Evolutionary conservation across 1,140 invertebrate species (phyloP).

Genomic region (Akabosia matsudoensis): DNA sequence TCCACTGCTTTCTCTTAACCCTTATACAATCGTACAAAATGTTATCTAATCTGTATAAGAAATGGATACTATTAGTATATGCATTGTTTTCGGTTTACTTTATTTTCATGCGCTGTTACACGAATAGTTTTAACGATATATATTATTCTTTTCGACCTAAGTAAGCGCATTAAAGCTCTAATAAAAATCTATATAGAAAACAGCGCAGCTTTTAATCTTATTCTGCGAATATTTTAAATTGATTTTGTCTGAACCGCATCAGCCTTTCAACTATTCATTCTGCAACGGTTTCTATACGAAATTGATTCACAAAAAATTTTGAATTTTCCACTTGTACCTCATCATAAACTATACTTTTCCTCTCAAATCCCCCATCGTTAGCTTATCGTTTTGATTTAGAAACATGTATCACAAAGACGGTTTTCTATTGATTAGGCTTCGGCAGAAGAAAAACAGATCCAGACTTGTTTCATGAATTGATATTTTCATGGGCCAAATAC

Average conservation of each 20-base stretch:
- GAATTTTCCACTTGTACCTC: too few species aligned
- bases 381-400: too few species aligned
- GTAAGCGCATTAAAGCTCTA: constrained; percentile 11
- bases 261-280: constrained; percentile 12
- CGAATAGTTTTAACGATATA: neutral
- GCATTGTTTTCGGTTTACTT: constrained; percentile 6
- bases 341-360: neutral
- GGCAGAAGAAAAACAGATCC: neutral
- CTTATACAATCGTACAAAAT: too few species aligned
- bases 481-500: neutral
- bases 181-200: neutral
- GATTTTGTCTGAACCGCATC: neutral
- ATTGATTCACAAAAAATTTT: too few species aligned
- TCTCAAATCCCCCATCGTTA: neutral
- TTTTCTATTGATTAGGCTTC: constrained; percentile 3
- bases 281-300: neutral
- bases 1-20: neutral
- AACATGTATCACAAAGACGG: constrained; percentile 8
- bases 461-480: neutral
- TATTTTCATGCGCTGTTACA: neutral
- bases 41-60: neutral
- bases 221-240: neutral
- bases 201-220: too few species aligned
- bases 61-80: constrained; percentile 15
- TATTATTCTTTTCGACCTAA: neutral